These are phyloP conservation scores for Rhinella marina DNA, from an alignment of 2,797 vertebrate species.

Conservation along the genomic window DNA sequence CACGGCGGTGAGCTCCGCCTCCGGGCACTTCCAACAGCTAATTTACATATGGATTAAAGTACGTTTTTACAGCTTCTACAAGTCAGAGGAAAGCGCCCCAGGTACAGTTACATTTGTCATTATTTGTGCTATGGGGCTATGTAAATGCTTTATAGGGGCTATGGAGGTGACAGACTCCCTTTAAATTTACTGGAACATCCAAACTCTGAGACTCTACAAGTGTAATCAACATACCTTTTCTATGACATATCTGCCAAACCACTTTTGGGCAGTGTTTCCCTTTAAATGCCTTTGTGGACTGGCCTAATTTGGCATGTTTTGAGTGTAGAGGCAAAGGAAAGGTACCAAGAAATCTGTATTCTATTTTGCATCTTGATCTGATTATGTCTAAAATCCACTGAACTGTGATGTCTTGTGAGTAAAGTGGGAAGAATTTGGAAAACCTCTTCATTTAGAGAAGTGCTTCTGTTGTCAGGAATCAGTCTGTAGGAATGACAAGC, in stretches of 20 bases:
- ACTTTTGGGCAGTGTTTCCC: not conserved
- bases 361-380: not conserved
- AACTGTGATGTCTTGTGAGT: not conserved
- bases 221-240: too few species aligned
- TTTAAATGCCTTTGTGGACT: not conserved
- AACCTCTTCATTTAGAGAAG: not conserved
- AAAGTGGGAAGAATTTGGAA: not conserved
- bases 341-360: not conserved
- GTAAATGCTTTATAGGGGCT: too few species aligned
- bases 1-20: too few species aligned
- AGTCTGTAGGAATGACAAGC: not conserved
- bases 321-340: not conserved
- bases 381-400: not conserved
- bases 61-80: too few species aligned
- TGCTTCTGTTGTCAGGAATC: not conserved
- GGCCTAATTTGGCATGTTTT: not conserved
- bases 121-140: too few species aligned
- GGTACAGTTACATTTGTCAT: too few species aligned
- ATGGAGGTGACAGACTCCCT: too few species aligned
- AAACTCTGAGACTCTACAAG: not conserved
- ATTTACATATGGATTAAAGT: too few species aligned
- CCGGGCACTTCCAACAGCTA: too few species aligned
- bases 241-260: not conserved
- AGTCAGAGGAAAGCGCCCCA: too few species aligned
- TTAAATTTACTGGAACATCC: too few species aligned